Evolutionary conservation across 2,888 invertebrate genomes (phyloP), one percentile per base, ranked within the genome.

Genomic region (Sarcophaga subvicina): DNA sequence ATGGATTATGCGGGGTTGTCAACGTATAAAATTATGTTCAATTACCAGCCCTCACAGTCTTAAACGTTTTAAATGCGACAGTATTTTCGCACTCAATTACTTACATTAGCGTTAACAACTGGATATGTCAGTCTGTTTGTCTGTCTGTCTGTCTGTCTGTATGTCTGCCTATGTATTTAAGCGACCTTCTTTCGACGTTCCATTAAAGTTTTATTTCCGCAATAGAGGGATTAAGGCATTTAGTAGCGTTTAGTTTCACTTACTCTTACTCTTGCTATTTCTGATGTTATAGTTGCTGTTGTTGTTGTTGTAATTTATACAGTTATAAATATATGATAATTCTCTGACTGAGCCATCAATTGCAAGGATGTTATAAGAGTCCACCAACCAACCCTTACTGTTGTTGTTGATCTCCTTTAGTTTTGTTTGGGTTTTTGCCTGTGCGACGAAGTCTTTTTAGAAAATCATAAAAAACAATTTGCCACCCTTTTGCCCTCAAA

Each of bases 21-120:
- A 72, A 80, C 71, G 76, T 76, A 76, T 66, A 76, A 85, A 85
- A 85, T 71, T 80, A 85, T 85, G 66, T 85, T 76, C 80, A 85
- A 85, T 85, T 85, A 85, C 71, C 71, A 85, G 67, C 76, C 84
- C 80, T 85, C 71, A 45, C 71, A 80, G 84, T 87, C 78, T 84
- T 82, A 88, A 88, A 89, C 84, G 89, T 84, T 89, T 89, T 88
- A 90, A 91, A 90, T 90, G 91, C 91, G 91, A 91, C 90, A 91
- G 90, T 90, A 92, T 92, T 93, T 93, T 93, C 92, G 93, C 93
- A 93, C 93, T 93, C 93, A 93, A 93, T 93, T 93, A 93, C 93
- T 93, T 92, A 93, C 92, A 93, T 93, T 93, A 92, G 90, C 89
- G 91, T 90, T 90, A 90, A 90, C 90, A 90, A 90, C 90, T 89